Conservation (phyloP, 2,797 vertebrate species). For the Coranthus polyacanthus region DNA sequence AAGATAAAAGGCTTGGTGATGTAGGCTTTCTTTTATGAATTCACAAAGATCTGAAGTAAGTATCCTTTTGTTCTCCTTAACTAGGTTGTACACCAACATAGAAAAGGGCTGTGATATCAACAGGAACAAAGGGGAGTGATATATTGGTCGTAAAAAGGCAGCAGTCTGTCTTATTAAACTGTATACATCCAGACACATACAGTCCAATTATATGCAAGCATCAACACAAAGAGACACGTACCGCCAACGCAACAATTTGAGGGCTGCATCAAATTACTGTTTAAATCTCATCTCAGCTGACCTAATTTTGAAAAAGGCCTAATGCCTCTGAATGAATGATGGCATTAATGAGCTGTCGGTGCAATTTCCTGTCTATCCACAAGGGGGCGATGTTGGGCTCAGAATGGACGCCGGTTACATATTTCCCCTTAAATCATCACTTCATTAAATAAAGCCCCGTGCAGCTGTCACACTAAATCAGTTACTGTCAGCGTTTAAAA, state of each 20-base stretch:
- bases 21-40: slow-evolving; percentile 24
- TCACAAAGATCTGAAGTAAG: slow-evolving; percentile 33
- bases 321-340: slow-evolving; percentile 45
- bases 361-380: slow-evolving; percentile 24
- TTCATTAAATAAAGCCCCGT: slow-evolving; percentile 55
- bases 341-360: slow-evolving; percentile 39
- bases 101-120: slow-evolving; percentile 49
- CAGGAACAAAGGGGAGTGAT: slow-evolving; percentile 37
- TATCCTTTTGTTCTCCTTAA: slow-evolving; percentile 33
- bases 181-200: slow-evolving; percentile 8
- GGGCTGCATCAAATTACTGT: slow-evolving; percentile 44
- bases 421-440: slow-evolving; percentile 25
- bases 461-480: slow-evolving; percentile 52
- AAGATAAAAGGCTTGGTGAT: slow-evolving; percentile 24
- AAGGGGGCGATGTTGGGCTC: slow-evolving; percentile 60
- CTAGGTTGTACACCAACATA: slow-evolving; percentile 24
- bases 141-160: slow-evolving; percentile 8
- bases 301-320: slow-evolving; percentile 69
- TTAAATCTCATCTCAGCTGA: slow-evolving; percentile 62
- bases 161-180: not conserved
- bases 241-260: slow-evolving; percentile 25
- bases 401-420: slow-evolving; percentile 9
- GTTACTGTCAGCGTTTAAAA: slow-evolving; percentile 43
- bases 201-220: not conserved
- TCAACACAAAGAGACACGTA: slow-evolving; percentile 22